Percentiles rank a stretch among this genome's conserved stretches.
These are phyloP conservation scores for Cheilosia grossa DNA, from an alignment of 2,888 invertebrate genomes.

Conservation along the genomic window DNA sequence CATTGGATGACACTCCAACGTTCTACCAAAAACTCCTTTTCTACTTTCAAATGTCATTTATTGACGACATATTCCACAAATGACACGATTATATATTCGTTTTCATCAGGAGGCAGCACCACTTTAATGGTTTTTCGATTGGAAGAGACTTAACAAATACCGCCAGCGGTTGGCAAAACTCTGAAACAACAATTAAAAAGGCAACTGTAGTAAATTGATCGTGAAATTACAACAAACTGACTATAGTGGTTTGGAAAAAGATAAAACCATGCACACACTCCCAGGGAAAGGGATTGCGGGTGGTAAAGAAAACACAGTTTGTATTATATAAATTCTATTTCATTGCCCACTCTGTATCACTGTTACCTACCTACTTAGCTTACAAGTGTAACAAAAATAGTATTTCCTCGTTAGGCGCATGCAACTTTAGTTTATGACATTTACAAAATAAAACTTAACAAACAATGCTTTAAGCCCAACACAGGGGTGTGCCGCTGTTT, in stretches of 20 bases:
- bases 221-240: neutral
- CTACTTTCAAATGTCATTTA: constrained; percentile 6
- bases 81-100: neutral
- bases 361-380: constrained; percentile 6
- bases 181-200: constrained; percentile 77
- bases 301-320: neutral
- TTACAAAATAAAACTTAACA: constrained; percentile 40
- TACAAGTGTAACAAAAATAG: constrained; percentile 11
- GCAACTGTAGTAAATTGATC: neutral
- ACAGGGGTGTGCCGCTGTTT: constrained; percentile 2
- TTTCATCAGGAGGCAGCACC: constrained; percentile 41
- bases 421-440: constrained; percentile 46
- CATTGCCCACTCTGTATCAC: neutral
- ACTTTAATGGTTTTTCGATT: constrained; percentile 71
- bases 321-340: neutral
- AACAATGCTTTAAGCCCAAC: constrained; percentile 8
- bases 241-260: neutral
- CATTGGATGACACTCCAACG: neutral
- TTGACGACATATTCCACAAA: neutral
- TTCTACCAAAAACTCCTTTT: neutral
- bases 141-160: constrained; percentile 80
- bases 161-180: constrained; percentile 82
- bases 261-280: neutral
- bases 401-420: constrained; percentile 33
- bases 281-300: neutral